Evolutionary conservation across 2,113 vertebrate genomes (phyloP).

Genomic region (Indicator indicator): DNA sequence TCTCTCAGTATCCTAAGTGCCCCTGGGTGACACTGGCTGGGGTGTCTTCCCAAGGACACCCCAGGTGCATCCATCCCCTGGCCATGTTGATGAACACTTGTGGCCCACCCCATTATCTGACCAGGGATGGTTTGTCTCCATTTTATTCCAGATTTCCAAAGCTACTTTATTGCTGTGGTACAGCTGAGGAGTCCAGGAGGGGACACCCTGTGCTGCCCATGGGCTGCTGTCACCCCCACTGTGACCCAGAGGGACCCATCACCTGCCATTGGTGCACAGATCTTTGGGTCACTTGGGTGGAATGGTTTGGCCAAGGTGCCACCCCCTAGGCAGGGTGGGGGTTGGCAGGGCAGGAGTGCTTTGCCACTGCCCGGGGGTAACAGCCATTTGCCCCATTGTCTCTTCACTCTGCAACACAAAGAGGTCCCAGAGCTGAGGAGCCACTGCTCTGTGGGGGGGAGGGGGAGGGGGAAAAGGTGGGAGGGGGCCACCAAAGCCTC

Average conservation of each 20-base stretch:
- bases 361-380: background rate
- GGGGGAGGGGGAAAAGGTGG: background rate
- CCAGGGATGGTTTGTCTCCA: background rate
- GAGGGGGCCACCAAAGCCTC: background rate
- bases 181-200: background rate
- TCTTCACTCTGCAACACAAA: background rate
- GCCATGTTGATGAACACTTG: background rate
- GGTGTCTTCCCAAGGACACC: background rate
- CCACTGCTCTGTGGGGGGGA: rapidly evolving
- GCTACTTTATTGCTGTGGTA: background rate
- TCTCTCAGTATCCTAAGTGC: too few relatives aligned
- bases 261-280: rapidly evolving
- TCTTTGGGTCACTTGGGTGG: background rate
- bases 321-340: background rate
- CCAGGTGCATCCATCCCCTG: background rate
- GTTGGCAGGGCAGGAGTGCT: background rate
- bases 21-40: too few relatives aligned
- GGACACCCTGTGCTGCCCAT: background rate
- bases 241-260: background rate
- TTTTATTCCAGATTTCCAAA: background rate
- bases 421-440: background rate
- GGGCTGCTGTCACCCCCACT: background rate
- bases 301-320: background rate
- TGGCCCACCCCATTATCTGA: background rate
- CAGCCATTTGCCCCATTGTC: background rate